These are phyloP conservation scores for Allacma fusca DNA, from an alignment of 2,888 invertebrate species.

Conservation along the genomic window DNA sequence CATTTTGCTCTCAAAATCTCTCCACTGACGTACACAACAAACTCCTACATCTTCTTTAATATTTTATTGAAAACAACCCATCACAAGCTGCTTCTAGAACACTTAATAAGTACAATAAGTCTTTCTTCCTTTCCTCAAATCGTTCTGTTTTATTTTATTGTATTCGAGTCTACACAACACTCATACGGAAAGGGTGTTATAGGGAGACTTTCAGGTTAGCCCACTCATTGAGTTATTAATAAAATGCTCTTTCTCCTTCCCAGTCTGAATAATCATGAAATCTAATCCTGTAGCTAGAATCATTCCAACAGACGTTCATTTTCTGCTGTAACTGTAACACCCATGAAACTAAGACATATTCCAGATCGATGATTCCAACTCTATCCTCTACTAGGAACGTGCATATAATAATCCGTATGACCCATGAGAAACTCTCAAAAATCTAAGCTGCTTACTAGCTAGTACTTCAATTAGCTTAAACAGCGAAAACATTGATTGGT, in stretches of 20 bases:
- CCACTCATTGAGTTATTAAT: conserved; percentile 17
- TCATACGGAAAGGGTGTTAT: neutral
- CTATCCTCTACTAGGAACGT: no score
- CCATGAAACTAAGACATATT: neutral
- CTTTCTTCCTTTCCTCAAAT: neutral
- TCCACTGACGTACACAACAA: neutral
- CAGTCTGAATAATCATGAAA: conserved; percentile 13
- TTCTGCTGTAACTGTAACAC: neutral
- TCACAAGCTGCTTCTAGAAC: neutral
- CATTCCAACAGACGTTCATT: conserved; percentile 18
- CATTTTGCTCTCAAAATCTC: neutral
- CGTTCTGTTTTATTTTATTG: conserved; percentile 11
- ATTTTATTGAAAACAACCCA: conserved; percentile 8
- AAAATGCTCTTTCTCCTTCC: conserved; percentile 2
- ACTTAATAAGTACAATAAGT: conserved; percentile 18
- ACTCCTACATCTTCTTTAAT: conserved; percentile 14
- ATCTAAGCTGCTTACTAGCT: no score
- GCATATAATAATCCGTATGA: no score
- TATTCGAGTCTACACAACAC: neutral
- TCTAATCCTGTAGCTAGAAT: conserved; percentile 14
- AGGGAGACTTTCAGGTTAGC: conserved; percentile 1
- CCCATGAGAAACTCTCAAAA: no score
- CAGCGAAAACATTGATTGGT: no score
- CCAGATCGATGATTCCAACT: neutral
- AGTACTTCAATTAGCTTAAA: no score